A percentile compares a stretch with the other conserved stretches of the same genome.
Evolutionary conservation across 2,888 invertebrate species (phyloP).

Genomic region (Idaea dimidiata): DNA sequence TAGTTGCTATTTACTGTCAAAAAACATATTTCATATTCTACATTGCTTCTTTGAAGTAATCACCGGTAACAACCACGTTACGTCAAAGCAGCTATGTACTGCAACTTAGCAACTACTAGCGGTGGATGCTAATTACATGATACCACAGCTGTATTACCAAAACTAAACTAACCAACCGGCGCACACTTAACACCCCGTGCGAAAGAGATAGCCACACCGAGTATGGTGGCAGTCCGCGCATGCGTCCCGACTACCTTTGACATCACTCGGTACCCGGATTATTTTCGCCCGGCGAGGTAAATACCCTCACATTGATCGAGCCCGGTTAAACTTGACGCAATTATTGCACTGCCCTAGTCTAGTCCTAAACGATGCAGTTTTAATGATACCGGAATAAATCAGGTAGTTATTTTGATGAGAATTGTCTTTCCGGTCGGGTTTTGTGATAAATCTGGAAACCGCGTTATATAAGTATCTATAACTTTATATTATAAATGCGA

Average conservation of each 20-base stretch:
- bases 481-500: no score
- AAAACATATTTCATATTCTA: no score
- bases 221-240: conserved; percentile 37
- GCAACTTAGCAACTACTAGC: no score
- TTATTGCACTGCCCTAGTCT: conserved; percentile 78
- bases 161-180: no score
- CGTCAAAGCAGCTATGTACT: no score
- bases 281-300: conserved; percentile 80
- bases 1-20: no score
- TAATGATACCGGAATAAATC: conserved; percentile 39
- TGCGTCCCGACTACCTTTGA: conserved; percentile 51
- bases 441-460: neutral
- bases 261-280: conserved; percentile 78
- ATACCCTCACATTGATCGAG: conserved; percentile 80
- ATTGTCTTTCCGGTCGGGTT: neutral
- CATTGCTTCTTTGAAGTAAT: no score
- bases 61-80: no score
- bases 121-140: no score
- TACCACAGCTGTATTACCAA: no score
- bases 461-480: no score
- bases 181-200: neutral
- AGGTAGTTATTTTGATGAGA: no score
- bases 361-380: conserved; percentile 64
- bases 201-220: conserved; percentile 10
- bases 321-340: conserved; percentile 79